Evolutionary conservation across 2,888 invertebrate species (phyloP).

Genomic region (Troides helena): DNA sequence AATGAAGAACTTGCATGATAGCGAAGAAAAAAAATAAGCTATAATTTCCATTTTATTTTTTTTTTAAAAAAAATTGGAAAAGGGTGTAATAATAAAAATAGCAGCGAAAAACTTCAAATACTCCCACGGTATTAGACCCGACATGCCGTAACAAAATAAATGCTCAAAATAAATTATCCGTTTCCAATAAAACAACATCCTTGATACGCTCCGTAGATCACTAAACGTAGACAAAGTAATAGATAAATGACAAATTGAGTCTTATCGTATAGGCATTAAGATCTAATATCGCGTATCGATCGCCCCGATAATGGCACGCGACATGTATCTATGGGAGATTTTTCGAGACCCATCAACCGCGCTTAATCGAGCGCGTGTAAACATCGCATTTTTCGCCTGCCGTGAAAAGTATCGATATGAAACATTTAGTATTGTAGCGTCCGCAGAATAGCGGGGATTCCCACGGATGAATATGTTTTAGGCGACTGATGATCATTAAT

Average conservation of each 20-base stretch:
- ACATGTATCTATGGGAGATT: slow-evolving; percentile 58
- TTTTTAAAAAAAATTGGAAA: neutral
- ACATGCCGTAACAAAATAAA: slow-evolving; percentile 69
- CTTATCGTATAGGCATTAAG: slow-evolving; percentile 38
- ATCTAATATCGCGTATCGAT: slow-evolving; percentile 34
- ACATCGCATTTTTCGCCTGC: slow-evolving; percentile 72
- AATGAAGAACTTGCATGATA: no score
- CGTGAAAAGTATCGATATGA: slow-evolving; percentile 66
- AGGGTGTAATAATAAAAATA: slow-evolving; percentile 3
- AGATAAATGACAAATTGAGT: slow-evolving; percentile 36
- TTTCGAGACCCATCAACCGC: slow-evolving; percentile 66
- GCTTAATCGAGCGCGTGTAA: slow-evolving; percentile 77
- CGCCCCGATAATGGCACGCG: slow-evolving; percentile 48
- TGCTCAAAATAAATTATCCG: slow-evolving; percentile 77
- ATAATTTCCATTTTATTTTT: neutral
- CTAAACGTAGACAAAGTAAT: slow-evolving; percentile 39
- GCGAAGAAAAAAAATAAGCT: no score
- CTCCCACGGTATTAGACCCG: slow-evolving; percentile 70
- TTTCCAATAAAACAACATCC: slow-evolving; percentile 75
- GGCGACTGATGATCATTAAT: slow-evolving; percentile 65
- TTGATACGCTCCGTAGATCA: slow-evolving; percentile 54
- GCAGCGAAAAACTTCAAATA: slow-evolving; percentile 41
- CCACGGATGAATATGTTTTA: slow-evolving; percentile 70
- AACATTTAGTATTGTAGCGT: slow-evolving; percentile 51
- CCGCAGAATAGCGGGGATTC: slow-evolving; percentile 52